A percentile compares a stretch with the other conserved stretches of the same genome.
phyloP scores from a whole-genome alignment of 2,113 vertebrate genomes.

The Perccottus glenii region DNA sequence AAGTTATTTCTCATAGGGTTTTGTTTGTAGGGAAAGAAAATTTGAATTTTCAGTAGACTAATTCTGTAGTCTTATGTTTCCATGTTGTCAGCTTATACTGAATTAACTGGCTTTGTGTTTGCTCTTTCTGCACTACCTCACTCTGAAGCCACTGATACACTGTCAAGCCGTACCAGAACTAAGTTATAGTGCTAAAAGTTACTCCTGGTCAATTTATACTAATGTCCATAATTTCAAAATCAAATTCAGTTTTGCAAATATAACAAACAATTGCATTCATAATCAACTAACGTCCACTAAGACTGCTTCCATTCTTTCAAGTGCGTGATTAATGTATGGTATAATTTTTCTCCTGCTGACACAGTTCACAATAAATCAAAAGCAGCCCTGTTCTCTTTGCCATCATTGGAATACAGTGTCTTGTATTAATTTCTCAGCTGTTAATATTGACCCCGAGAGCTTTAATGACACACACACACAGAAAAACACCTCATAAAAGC shows the following conservation, averaged over 20 bases:
- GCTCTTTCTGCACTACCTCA: not conserved
- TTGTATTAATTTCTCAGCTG: slow-evolving; percentile 66
- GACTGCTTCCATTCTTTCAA: no score
- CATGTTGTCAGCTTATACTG: not conserved
- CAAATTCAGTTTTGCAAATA: no score
- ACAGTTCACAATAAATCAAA: slow-evolving; percentile 16
- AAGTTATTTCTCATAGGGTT: no score
- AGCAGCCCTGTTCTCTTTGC: slow-evolving; percentile 1
- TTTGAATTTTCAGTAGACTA: not conserved
- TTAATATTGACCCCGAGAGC: slow-evolving; percentile 58
- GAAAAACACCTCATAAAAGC: not conserved
- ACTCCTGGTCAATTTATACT: no score
- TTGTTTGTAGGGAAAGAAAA: not conserved
- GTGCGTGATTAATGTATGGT: no score
- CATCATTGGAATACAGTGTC: slow-evolving; percentile 49
- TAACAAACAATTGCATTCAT: no score
- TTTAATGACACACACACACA: slow-evolving; percentile 24
- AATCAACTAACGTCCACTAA: no score
- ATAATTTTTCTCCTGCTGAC: slow-evolving; percentile 7
- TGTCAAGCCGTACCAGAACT: no score
- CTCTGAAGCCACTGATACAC: not conserved
- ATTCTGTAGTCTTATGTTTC: not conserved
- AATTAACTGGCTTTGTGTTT: not conserved
- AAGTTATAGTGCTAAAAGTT: no score
- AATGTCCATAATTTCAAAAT: no score